A percentile compares a stretch with the other conserved stretches of the same genome.
Evolutionary conservation across 2,797 vertebrate species (phyloP).

Genomic region (Oreochromis mossambicus): DNA sequence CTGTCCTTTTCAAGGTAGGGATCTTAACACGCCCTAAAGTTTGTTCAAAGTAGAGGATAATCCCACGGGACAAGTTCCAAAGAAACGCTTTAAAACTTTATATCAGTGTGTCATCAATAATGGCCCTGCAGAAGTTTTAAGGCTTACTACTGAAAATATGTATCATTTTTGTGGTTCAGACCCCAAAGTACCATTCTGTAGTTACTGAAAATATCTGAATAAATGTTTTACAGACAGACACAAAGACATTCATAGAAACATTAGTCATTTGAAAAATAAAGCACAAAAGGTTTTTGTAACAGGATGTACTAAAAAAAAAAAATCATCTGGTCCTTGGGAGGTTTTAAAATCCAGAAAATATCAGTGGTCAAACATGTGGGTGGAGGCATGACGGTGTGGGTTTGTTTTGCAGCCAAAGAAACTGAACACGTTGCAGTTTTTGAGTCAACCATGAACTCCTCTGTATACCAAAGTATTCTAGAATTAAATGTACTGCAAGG

Average conservation of each 20-base stretch:
- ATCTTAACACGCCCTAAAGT: slow-evolving; percentile 24
- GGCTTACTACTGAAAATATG: neutral
- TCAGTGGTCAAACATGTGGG: neutral
- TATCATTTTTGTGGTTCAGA: neutral
- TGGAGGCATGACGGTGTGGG: neutral
- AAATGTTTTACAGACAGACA: neutral
- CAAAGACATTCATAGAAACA: neutral
- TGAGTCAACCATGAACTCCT: neutral
- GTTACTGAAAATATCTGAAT: slow-evolving; percentile 3
- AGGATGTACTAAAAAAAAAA: neutral
- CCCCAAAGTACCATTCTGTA: slow-evolving; percentile 10
- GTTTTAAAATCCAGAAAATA: neutral
- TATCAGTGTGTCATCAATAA: slow-evolving; percentile 21
- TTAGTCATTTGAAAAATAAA: neutral
- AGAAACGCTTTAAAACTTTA: slow-evolving; percentile 33
- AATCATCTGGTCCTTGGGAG: neutral
- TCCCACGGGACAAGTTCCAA: slow-evolving; percentile 36
- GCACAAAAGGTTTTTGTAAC: neutral
- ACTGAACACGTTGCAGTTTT: neutral
- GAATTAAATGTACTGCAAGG: neutral
- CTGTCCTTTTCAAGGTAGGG: slow-evolving; percentile 26
- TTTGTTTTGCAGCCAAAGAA: neutral
- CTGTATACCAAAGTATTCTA: neutral
- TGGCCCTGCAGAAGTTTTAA: slow-evolving; percentile 2
- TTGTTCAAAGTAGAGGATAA: slow-evolving; percentile 29